phyloP scores from a whole-genome alignment of 2,888 invertebrate genomes.

The Willowsia nigromaculata region DNA sequence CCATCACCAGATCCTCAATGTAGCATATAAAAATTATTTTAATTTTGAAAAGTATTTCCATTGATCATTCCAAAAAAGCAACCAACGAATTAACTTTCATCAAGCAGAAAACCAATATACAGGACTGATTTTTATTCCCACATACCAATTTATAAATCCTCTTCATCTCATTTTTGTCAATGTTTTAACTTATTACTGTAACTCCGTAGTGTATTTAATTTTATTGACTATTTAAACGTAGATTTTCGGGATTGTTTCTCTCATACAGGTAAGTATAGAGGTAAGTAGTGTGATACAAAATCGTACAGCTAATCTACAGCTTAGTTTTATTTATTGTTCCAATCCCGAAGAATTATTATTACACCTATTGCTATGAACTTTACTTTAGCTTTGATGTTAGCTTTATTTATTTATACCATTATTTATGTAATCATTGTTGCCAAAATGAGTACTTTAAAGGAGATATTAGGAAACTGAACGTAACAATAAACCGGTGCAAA shows the following conservation, averaged over 20 bases:
- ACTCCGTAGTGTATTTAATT: no score
- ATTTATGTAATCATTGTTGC: conserved; percentile 16
- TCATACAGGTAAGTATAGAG: not conserved
- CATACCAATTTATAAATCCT: conserved; percentile 3
- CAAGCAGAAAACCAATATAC: conserved; percentile 19
- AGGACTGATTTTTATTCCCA: conserved; percentile 60
- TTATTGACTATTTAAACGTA: not conserved
- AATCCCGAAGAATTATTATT: not conserved
- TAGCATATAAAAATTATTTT: conserved; percentile 34
- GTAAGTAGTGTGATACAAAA: conserved; percentile 44
- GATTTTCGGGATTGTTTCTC: conserved; percentile 12
- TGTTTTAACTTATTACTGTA: not conserved
- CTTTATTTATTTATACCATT: conserved; percentile 31
- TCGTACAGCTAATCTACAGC: conserved; percentile 22
- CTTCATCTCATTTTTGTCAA: conserved; percentile 43
- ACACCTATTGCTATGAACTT: no score
- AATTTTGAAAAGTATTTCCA: not conserved
- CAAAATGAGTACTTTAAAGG: conserved; percentile 40
- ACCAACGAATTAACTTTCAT: conserved; percentile 37
- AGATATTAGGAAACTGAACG: not conserved
- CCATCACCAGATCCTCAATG: conserved; percentile 85
- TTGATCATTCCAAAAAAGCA: conserved; percentile 24
- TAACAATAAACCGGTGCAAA: conserved; percentile 13
- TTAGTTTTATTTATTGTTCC: not conserved
- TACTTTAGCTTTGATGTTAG: no score